Base-by-base conservation (phyloP, 2,888 invertebrate genomes). In the Plusia festucae region DNA sequence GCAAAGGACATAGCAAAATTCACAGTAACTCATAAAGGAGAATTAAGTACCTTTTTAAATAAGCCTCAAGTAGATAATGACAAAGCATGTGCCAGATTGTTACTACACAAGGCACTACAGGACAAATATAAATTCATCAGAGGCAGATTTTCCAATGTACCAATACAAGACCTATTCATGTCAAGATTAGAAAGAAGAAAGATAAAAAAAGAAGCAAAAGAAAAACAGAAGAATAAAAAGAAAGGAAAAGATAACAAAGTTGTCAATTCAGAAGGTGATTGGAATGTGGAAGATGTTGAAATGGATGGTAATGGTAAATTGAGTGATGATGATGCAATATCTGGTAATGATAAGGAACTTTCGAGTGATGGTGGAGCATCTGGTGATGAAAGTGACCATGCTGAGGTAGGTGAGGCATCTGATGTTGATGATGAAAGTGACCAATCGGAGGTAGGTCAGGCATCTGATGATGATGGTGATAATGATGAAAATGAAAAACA, bases 91-190 rank as follows among this genome's bases (percentile, higher is more conserved):
- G 94, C 95, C 0, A 85, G 95, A 52, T 76, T 95, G 60, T 75
- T 94, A 3, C 85, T 94, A 0, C 93, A 94, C 65, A 95, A 94
- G 69, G 81, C 90, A 2, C 69, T 95, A 54, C 90, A 92, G 67
- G 90, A 91, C 1, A 94, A 94, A 74, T 93, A 94, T 74, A 90
- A 89, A 64, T 81, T 82, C 9, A 87, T 95, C 0, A 88, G 90
- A 75, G 85, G 80, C 2, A 91, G 86, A 69, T 95, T 93, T 72
- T 85, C 87, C 1, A 88, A 91, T 80, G 86, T 94, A 16, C 87
- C 93, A 1, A 93, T 94, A 20, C 83, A 93, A 73, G 94, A 95
- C 57, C 81, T 95, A 9, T 86, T 94, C 2, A 93, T 95, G 94
- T 94, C 95, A 0, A 81, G 95, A 61, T 78, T 90, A 73, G 95